phyloP scores from a whole-genome alignment of 2,113 vertebrate species.

The Takifugu bimaculatus region DNA sequence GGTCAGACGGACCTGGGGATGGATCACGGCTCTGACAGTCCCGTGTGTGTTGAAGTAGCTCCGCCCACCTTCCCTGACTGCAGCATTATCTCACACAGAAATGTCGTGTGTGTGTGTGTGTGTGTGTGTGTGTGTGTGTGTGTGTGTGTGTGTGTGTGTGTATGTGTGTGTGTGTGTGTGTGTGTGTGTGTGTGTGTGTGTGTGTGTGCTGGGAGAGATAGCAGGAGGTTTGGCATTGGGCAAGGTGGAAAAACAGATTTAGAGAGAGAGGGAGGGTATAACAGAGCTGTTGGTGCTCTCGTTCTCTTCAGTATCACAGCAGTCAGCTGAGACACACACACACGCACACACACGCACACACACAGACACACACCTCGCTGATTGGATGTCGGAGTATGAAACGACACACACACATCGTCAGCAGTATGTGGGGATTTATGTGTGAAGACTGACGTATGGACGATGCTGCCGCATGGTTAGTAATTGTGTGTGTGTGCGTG shows the following conservation, averaged over 20 bases:
- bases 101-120: background rate
- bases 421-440: slow-evolving; percentile 36
- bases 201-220: background rate
- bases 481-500: slow-evolving; percentile 7
- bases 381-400: too few relatives aligned
- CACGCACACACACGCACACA: slow-evolving; percentile 11
- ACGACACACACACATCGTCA: background rate
- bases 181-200: background rate
- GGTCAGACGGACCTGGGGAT: too few relatives aligned
- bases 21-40: too few relatives aligned
- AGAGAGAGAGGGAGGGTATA: background rate
- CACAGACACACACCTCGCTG: slow-evolving; percentile 1
- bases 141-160: background rate
- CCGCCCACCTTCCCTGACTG: too few relatives aligned
- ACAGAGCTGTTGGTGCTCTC: slow-evolving; percentile 15
- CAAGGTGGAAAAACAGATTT: slow-evolving; percentile 5
- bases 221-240: background rate
- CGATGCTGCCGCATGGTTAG: slow-evolving; percentile 59
- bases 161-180: background rate
- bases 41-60: background rate
- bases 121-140: background rate
- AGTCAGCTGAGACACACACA: slow-evolving; percentile 3
- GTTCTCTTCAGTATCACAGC: slow-evolving; percentile 33
- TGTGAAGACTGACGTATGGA: slow-evolving; percentile 61
- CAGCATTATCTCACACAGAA: too few relatives aligned